Conservation (phyloP, 2,113 vertebrate species). For the Suricata suricatta region DNA sequence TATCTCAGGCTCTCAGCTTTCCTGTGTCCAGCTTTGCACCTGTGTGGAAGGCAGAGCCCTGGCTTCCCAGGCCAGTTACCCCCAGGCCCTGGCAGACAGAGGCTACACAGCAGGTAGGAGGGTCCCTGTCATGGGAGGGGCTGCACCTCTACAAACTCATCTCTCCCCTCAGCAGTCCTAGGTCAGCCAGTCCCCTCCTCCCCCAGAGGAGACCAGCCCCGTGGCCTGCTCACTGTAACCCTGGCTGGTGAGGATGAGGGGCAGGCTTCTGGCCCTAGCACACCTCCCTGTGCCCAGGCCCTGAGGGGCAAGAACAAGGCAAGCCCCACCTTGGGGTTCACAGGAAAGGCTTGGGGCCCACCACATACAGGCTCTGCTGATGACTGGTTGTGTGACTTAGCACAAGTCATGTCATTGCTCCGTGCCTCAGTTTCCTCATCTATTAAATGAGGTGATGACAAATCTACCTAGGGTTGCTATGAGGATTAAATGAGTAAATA, state of each 20-base stretch:
- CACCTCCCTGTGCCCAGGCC: not conserved
- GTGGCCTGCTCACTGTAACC: not conserved
- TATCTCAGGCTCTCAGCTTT: not conserved
- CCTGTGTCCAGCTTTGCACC: not conserved
- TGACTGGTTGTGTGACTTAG: not conserved
- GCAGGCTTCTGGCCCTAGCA: not conserved
- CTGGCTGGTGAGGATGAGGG: not conserved
- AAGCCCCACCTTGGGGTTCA: not conserved
- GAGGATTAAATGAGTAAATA: not conserved
- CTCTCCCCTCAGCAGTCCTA: not conserved
- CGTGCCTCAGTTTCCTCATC: conserved; percentile 17
- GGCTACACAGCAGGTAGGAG: not conserved
- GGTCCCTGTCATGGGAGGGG: not conserved
- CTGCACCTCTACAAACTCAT: not conserved
- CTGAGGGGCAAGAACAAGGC: not conserved
- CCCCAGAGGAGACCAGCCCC: not conserved
- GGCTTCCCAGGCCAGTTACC: not conserved
- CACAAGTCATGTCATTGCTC: not conserved
- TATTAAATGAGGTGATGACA: not conserved
- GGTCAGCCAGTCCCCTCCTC: not conserved
- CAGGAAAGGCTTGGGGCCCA: not conserved
- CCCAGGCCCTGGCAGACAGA: not conserved
- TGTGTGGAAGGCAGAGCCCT: not conserved
- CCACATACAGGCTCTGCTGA: not conserved
- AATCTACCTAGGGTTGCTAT: not conserved